Base-by-base conservation (phyloP, 1,140 invertebrate genomes). In the Drosophila hydei region DNA sequence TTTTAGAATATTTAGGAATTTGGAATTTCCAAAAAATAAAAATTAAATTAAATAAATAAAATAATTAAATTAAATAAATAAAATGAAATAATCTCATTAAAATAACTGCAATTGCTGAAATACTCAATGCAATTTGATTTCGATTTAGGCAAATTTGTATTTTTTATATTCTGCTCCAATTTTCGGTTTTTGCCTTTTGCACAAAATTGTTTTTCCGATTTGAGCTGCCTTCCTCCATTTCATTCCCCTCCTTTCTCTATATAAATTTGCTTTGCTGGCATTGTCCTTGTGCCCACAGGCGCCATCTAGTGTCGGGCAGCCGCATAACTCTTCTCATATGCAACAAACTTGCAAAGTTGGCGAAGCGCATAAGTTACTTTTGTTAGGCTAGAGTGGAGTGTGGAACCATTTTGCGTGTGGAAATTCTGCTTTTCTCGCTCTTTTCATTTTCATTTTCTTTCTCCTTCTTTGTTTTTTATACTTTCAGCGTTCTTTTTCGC, bases 351-450 rank as follows among this genome's bases (percentile, higher is more conserved):
- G 16, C 23, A 40, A 25, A 42, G 18, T 55, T 55, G 36, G 52
- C 36, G 18, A 14, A 55, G 52, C 36, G 52, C 52, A 19, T 14
- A 55, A 55, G 36, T 55, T 23, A 40, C 52, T 42, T 55, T 55
- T 40, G 52, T 42, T 55, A 12, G 21, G 33, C 33, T 2, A 14
- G 38, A 42, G 38, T 42, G 38, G 16, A 42, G 38, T 16, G 38
- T 40, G 38, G 38, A 16, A 16, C 9, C 27, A 8, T 40, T 16
- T 14, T 4, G 36, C 52, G 33, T 55, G 36, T 55, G 33, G 27
- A 40, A 54, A 54, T 40, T 54, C 19, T 23, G 33, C 23, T 54
- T 54, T 54, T 38, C 18, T 48, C 19, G 21, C 12, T 25, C 23
- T 8, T 19, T 33, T 19, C 11, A 38, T 12, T 5, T 42, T 16